These are phyloP conservation scores for Betta splendens DNA, from an alignment of 2,797 vertebrate species.

Conservation along the genomic window DNA sequence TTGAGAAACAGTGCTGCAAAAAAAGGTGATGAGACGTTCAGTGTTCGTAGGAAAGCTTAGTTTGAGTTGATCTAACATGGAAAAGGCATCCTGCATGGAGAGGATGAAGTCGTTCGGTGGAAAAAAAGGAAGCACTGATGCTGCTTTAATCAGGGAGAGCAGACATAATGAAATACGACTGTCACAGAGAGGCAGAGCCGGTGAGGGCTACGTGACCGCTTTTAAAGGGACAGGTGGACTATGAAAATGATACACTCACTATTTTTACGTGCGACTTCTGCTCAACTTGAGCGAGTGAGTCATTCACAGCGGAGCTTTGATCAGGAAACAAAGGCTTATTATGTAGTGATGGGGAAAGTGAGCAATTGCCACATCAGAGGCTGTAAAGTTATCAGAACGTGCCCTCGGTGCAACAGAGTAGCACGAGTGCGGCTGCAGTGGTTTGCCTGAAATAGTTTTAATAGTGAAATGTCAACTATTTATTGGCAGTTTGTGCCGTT, in stretches of 20 bases:
- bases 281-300: slow-evolving; percentile 15
- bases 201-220: slow-evolving; percentile 46
- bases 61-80: slow-evolving; percentile 36
- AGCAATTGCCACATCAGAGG: slow-evolving; percentile 9
- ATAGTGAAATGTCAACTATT: background rate
- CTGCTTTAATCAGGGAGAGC: slow-evolving; percentile 42
- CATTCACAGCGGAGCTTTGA: slow-evolving; percentile 34
- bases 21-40: slow-evolving; percentile 35
- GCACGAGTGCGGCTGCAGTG: background rate
- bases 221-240: slow-evolving; percentile 51
- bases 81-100: slow-evolving; percentile 35
- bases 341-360: slow-evolving; percentile 12
- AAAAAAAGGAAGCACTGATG: slow-evolving; percentile 45
- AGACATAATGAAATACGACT: slow-evolving; percentile 54
- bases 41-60: slow-evolving; percentile 13
- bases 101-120: slow-evolving; percentile 23
- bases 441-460: slow-evolving; percentile 6
- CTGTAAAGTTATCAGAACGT: slow-evolving; percentile 5
- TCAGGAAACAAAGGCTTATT: slow-evolving; percentile 18
- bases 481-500: background rate
- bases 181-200: slow-evolving; percentile 29
- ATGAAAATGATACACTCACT: slow-evolving; percentile 25
- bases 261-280: slow-evolving; percentile 44
- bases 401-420: background rate
- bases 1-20: slow-evolving; percentile 38